These are phyloP conservation scores for Epirrita christyi DNA, from an alignment of 2,888 invertebrate genomes.

Conservation along the genomic window DNA sequence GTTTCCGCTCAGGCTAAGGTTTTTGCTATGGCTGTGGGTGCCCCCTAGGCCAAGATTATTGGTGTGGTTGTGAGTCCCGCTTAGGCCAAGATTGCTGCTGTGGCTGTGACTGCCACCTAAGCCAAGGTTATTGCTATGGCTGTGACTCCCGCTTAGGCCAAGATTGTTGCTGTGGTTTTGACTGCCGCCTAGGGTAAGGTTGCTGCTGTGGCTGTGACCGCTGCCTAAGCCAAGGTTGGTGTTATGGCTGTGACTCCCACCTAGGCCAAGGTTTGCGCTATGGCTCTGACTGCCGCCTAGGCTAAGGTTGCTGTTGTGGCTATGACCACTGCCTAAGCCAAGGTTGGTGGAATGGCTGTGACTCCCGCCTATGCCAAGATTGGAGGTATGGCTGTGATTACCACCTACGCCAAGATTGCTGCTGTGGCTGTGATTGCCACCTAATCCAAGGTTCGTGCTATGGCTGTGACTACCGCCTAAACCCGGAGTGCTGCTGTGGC, in stretches of 20 bases:
- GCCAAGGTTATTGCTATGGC: neutral
- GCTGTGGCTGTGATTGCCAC: slow-evolving; percentile 11
- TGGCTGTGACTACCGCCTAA: slow-evolving; percentile 15
- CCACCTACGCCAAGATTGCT: slow-evolving; percentile 7
- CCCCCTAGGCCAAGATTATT: neutral
- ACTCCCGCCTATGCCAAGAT: slow-evolving; percentile 8
- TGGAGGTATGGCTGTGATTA: slow-evolving; percentile 14
- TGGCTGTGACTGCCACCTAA: neutral
- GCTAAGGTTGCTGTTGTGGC: neutral
- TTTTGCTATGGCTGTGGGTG: slow-evolving; percentile 8
- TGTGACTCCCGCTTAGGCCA: slow-evolving; percentile 2
- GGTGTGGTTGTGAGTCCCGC: slow-evolving; percentile 8
- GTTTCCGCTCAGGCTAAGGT: neutral
- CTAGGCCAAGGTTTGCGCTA: slow-evolving; percentile 4
- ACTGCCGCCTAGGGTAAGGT: slow-evolving; percentile 34
- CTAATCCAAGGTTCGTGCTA: slow-evolving; percentile 2
- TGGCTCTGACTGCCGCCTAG: slow-evolving; percentile 6
- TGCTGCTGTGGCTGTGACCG: slow-evolving; percentile 8
- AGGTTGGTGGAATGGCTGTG: slow-evolving; percentile 9
- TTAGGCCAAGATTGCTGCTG: neutral
- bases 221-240: neutral
- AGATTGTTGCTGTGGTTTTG: slow-evolving; percentile 19
- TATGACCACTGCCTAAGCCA: slow-evolving; percentile 4
- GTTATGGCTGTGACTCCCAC: slow-evolving; percentile 7
- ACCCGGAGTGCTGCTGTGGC: slow-evolving; percentile 13